phyloP scores from a whole-genome alignment of 2,797 vertebrate species.

The Jordanella pulchra region DNA sequence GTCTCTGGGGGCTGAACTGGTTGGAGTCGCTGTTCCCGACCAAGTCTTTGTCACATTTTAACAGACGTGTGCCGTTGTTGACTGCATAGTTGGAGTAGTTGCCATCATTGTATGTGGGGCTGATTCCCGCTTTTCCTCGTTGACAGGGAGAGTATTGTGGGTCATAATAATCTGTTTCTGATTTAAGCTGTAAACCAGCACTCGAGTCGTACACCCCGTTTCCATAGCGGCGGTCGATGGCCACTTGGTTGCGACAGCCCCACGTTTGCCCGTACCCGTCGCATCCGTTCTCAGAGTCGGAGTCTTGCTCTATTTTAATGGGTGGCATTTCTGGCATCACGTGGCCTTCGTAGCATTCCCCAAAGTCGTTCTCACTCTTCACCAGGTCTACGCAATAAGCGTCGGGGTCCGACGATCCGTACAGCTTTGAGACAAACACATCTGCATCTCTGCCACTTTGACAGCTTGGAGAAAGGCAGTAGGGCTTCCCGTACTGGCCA shows the following conservation, averaged over 20 bases:
- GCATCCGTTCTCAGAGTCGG: slow-evolving; percentile 84
- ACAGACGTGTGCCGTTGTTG: slow-evolving; percentile 64
- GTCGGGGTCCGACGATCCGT: slow-evolving; percentile 70
- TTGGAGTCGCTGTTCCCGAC: slow-evolving; percentile 47
- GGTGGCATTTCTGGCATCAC: slow-evolving; percentile 80
- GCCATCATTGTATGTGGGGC: slow-evolving; percentile 76
- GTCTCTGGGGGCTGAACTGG: slow-evolving; percentile 78
- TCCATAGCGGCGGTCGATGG: slow-evolving; percentile 68
- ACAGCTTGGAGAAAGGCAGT: slow-evolving; percentile 77
- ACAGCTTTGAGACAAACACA: slow-evolving; percentile 78
- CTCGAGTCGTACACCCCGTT: slow-evolving; percentile 69
- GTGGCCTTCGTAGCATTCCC: slow-evolving; percentile 74
- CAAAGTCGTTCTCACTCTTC: slow-evolving; percentile 80
- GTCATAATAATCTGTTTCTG: slow-evolving; percentile 81
- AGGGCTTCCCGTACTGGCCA: slow-evolving; percentile 79
- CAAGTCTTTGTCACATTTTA: slow-evolving; percentile 80
- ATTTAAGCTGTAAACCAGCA: slow-evolving; percentile 84
- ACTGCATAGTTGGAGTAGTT: slow-evolving; percentile 75
- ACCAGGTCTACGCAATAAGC: slow-evolving; percentile 76
- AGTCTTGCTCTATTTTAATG: slow-evolving; percentile 91
- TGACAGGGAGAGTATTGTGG: slow-evolving; percentile 82
- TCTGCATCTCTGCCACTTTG: slow-evolving; percentile 74
- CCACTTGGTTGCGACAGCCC: slow-evolving; percentile 71
- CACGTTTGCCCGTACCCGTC: slow-evolving; percentile 80
- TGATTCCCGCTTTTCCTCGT: slow-evolving; percentile 79